Percentiles rank a stretch among this genome's conserved stretches.
phyloP scores from a whole-genome alignment of 2,888 invertebrate genomes.

The Euphydryas editha region DNA sequence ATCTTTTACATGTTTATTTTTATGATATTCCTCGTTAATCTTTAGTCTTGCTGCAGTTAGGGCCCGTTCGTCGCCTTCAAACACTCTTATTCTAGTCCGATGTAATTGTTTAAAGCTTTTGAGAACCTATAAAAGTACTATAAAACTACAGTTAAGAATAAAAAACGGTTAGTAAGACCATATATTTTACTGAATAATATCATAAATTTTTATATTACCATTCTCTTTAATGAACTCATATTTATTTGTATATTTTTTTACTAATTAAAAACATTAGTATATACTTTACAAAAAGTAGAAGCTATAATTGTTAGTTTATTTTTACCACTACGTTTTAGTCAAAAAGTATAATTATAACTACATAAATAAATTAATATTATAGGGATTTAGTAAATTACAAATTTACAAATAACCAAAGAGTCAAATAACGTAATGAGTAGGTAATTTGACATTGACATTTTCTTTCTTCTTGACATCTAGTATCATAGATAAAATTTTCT shows the following conservation, averaged over 20 bases:
- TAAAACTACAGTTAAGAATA: neutral
- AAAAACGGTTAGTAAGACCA: no score
- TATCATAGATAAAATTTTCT: no score
- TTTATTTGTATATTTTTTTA: neutral
- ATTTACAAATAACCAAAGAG: no score
- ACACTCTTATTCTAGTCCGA: conserved; percentile 86
- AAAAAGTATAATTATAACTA: no score
- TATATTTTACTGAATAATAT: neutral
- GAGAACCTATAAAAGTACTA: conserved; percentile 81
- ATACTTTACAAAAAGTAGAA: neutral
- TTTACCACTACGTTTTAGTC: no score
- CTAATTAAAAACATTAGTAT: neutral
- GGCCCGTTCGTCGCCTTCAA: conserved; percentile 86
- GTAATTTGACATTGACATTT: no score
- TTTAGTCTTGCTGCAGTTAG: conserved; percentile 85
- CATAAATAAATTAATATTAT: no score
- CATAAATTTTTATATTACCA: neutral
- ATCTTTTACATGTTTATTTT: conserved; percentile 85
- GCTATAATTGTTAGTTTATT: no score
- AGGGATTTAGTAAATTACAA: no score
- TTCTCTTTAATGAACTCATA: conserved; percentile 16
- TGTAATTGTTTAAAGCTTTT: conserved; percentile 89
- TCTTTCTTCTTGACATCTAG: no score
- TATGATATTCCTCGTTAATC: conserved; percentile 90
- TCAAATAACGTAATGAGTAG: no score